These are phyloP conservation scores for Pollicipes pollicipes DNA, from an alignment of 1,140 invertebrate genomes.

Conservation along the genomic window DNA sequence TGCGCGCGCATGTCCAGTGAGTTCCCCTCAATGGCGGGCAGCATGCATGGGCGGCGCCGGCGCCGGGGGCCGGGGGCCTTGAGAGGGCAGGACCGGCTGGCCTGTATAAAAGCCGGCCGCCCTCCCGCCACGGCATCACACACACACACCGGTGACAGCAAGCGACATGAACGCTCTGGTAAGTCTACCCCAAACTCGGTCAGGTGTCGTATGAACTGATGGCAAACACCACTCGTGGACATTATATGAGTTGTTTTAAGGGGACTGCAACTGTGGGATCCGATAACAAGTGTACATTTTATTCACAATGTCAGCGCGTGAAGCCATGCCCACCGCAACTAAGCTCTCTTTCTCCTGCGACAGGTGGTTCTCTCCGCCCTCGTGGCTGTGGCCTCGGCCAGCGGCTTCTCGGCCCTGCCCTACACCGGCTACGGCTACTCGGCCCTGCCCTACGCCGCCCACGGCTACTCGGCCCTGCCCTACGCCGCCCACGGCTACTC, in stretches of 20 bases:
- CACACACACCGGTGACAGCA: not conserved
- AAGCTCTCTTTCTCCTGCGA: constrained; percentile 9
- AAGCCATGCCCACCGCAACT: no score
- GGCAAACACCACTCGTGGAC: no score
- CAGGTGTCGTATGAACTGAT: no score
- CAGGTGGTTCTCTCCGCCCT: constrained; percentile 24
- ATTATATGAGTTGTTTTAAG: no score
- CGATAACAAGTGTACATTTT: no score
- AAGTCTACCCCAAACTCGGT: no score
- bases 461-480: no score
- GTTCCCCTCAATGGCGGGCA: no score
- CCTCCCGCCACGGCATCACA: not conserved
- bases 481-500: constrained; percentile 8
- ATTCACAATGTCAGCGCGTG: no score
- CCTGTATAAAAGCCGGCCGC: not conserved
- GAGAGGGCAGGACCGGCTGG: not conserved
- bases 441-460: no score
- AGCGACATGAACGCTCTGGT: constrained; percentile 1
- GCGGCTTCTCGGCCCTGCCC: constrained; percentile 12
- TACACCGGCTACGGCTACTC: not conserved
- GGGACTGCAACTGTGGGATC: no score
- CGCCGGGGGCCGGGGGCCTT: not conserved
- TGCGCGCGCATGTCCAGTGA: no score
- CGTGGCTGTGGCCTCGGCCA: constrained; percentile 18
- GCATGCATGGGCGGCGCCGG: not conserved